A percentile compares a stretch with the other conserved stretches of the same genome.
These are phyloP conservation scores for Aptenodytes forsteri DNA, from an alignment of 2,113 vertebrate genomes.

Conservation along the genomic window DNA sequence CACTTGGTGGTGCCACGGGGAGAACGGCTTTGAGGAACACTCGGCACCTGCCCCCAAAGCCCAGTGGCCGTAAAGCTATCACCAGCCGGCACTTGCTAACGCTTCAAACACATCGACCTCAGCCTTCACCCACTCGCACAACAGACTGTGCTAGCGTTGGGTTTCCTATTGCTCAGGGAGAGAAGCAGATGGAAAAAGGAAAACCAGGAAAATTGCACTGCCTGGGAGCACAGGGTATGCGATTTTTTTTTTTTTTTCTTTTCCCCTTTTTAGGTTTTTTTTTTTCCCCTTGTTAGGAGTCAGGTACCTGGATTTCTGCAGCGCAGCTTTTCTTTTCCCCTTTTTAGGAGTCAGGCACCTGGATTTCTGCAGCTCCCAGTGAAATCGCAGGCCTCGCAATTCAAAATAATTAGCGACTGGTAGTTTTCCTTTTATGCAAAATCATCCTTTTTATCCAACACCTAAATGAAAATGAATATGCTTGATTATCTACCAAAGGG, in stretches of 20 bases:
- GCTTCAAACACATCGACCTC: not conserved
- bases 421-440: slow-evolving; percentile 66
- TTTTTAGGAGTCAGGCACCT: slow-evolving; percentile 45
- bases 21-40: not conserved
- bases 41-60: not conserved
- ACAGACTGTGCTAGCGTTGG: accelerated
- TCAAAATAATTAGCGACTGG: slow-evolving; percentile 60
- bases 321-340: not conserved
- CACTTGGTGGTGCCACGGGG: not conserved
- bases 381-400: slow-evolving; percentile 54
- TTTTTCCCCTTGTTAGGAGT: too few species aligned
- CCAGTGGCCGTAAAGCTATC: not conserved
- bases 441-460: slow-evolving; percentile 68
- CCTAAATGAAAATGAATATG: slow-evolving; percentile 70
- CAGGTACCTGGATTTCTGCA: slow-evolving; percentile 65
- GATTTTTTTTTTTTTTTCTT: not conserved
- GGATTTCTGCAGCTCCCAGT: slow-evolving; percentile 66
- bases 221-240: not conserved
- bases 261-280: too few species aligned
- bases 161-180: not conserved
- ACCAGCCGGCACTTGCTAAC: not conserved
- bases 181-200: slow-evolving; percentile 25
- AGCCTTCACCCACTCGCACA: not conserved
- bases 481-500: slow-evolving; percentile 67
- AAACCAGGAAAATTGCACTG: not conserved